Conservation (phyloP, 2,797 vertebrate species). For the Spea hammondii region DNA sequence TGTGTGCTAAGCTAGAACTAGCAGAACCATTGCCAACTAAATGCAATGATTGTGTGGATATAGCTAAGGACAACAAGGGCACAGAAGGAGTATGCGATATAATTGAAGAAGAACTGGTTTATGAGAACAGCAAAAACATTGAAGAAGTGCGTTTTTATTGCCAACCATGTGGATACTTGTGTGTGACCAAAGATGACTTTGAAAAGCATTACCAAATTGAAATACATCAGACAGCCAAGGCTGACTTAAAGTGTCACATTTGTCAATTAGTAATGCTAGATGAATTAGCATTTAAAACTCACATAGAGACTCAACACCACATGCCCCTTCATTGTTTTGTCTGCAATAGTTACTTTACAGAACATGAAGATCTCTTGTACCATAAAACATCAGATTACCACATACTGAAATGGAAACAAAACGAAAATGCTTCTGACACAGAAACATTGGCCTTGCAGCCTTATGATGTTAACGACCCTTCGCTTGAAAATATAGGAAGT, state of each 20-base stretch:
- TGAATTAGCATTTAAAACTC: conserved; percentile 57
- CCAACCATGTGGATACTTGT: conserved; percentile 66
- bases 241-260: conserved; percentile 60
- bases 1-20: conserved; percentile 17
- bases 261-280: conserved; percentile 61
- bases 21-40: conserved; percentile 23
- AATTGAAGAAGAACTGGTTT: conserved; percentile 67
- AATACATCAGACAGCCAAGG: conserved; percentile 59
- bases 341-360: conserved; percentile 63
- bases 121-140: no score
- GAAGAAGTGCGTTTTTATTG: conserved; percentile 72
- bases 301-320: conserved; percentile 65
- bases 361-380: conserved; percentile 61
- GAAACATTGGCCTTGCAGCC: conserved; percentile 52
- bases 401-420: conserved; percentile 46
- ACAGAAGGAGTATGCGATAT: conserved; percentile 67
- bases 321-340: conserved; percentile 58
- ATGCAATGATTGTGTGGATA: conserved; percentile 43
- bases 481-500: conserved; percentile 49
- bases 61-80: conserved; percentile 31
- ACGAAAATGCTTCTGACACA: conserved; percentile 22
- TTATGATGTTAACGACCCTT: conserved; percentile 39
- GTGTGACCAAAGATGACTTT: conserved; percentile 56
- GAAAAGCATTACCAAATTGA: conserved; percentile 64
- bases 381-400: conserved; percentile 64